phyloP scores from a whole-genome alignment of 2,113 vertebrate species.

The Dryoscopus gambensis region DNA sequence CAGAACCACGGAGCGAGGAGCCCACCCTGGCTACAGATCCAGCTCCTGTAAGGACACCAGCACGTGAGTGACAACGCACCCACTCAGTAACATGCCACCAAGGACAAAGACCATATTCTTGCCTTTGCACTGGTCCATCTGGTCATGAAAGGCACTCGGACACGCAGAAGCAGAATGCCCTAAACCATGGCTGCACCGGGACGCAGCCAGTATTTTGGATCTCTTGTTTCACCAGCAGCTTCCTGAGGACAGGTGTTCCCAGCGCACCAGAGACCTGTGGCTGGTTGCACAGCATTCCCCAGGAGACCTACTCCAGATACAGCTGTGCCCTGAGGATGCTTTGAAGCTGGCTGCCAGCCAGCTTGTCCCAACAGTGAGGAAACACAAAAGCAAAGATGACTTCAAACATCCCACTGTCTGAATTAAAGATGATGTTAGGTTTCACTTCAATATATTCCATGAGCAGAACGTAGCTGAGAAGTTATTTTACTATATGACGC shows the following conservation, averaged over 20 bases:
- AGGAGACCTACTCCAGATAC: neutral
- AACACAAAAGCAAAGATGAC: neutral
- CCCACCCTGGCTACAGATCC: fast-evolving
- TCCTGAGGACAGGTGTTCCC: neutral
- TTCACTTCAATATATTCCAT: neutral
- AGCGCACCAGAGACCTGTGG: neutral
- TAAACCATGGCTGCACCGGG: too few species aligned
- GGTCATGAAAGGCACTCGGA: neutral
- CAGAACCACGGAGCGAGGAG: fast-evolving
- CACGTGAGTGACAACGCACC: fast-evolving
- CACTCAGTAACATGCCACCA: fast-evolving
- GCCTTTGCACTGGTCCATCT: neutral
- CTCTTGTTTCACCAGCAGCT: neutral
- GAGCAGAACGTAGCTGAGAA: neutral
- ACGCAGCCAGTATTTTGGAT: neutral
- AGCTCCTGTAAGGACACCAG: neutral
- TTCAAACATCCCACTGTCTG: neutral
- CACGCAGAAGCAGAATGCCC: neutral
- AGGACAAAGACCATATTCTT: neutral
- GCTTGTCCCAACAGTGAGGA: neutral
- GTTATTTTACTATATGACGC: neutral
- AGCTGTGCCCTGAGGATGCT: neutral
- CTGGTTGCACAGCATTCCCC: neutral
- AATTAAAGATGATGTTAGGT: neutral
- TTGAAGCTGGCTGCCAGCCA: neutral